These are phyloP conservation scores for Paragorgia papillata DNA, from an alignment of 92 coral and sea anemone species.

Conservation along the genomic window DNA sequence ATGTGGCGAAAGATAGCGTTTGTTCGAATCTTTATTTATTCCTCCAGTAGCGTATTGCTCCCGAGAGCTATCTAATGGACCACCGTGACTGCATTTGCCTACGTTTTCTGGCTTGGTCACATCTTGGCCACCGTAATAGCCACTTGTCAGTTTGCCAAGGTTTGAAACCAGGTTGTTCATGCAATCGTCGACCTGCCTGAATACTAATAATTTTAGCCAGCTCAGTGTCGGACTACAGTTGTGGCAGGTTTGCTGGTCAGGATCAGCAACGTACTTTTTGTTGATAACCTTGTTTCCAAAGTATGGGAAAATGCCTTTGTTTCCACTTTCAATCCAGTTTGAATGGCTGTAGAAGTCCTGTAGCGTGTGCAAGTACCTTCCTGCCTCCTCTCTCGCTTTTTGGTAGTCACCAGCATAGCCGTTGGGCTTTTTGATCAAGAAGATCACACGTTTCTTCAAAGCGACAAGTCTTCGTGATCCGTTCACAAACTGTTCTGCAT, in stretches of 20 bases:
- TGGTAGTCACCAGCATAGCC: slow-evolving; percentile 45
- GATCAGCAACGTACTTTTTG: slow-evolving; percentile 24
- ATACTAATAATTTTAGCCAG: too few species aligned
- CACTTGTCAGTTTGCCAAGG: slow-evolving; percentile 60
- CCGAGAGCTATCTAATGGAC: slow-evolving; percentile 38
- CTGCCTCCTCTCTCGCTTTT: slow-evolving; percentile 57
- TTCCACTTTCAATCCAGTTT: slow-evolving; percentile 64
- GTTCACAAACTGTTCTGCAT: slow-evolving; percentile 55
- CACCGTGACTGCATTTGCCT: slow-evolving; percentile 72
- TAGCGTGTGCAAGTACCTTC: slow-evolving; percentile 66
- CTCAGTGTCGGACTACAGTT: slow-evolving; percentile 37
- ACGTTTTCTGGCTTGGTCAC: slow-evolving; percentile 54
- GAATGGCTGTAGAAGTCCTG: slow-evolving; percentile 80
- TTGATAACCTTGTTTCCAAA: slow-evolving; percentile 41
- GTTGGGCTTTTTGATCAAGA: slow-evolving; percentile 20
- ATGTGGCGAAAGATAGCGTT: slow-evolving; percentile 1
- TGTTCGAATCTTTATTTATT: slow-evolving; percentile 53
- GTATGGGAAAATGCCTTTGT: slow-evolving; percentile 28
- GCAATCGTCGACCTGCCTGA: slow-evolving; percentile 30
- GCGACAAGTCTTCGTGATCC: slow-evolving; percentile 46
- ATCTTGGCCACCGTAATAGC: slow-evolving; percentile 61
- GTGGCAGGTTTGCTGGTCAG: slow-evolving; percentile 55
- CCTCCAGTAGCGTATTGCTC: slow-evolving; percentile 48
- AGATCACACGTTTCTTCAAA: slow-evolving; percentile 44
- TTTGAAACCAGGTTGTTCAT: slow-evolving; percentile 26